Evolutionary conservation across 1,140 invertebrate genomes (phyloP).

Genomic region (Popillia japonica): DNA sequence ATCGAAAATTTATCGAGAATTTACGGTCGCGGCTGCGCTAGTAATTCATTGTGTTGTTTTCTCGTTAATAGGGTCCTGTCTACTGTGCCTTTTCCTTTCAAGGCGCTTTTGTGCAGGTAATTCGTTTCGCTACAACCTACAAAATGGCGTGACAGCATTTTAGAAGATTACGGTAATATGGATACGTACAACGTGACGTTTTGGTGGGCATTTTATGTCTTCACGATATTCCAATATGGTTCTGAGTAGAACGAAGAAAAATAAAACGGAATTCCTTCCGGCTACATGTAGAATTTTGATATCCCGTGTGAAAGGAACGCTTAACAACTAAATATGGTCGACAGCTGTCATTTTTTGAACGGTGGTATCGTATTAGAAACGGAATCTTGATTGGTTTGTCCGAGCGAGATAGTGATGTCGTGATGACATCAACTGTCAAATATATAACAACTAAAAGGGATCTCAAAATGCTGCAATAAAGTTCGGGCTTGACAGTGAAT

Average conservation of each 20-base stretch:
- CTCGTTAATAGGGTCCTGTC: slow-evolving; percentile 20
- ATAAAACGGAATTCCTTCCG: background rate
- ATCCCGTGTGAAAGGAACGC: background rate
- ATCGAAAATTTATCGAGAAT: background rate
- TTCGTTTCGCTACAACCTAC: slow-evolving; percentile 11
- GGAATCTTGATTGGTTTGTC: background rate
- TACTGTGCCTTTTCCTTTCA: slow-evolving; percentile 6
- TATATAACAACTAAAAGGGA: too few relatives aligned
- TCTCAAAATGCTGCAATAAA: too few relatives aligned
- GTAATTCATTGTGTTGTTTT: slow-evolving; percentile 6
- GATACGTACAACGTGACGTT: background rate
- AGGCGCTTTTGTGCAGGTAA: background rate
- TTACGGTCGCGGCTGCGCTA: slow-evolving; percentile 29
- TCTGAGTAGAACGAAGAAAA: background rate
- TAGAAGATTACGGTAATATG: background rate
- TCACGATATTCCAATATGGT: background rate
- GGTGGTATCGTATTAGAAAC: background rate
- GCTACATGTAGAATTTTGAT: background rate
- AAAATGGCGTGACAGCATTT: background rate
- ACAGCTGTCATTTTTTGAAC: background rate
- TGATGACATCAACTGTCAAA: background rate
- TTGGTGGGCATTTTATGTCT: background rate
- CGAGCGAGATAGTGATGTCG: background rate
- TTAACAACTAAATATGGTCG: background rate
- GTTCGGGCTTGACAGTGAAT: too few relatives aligned